These are phyloP conservation scores for Macrocentrus cingulum DNA, from an alignment of 1,140 invertebrate species.

Conservation along the genomic window DNA sequence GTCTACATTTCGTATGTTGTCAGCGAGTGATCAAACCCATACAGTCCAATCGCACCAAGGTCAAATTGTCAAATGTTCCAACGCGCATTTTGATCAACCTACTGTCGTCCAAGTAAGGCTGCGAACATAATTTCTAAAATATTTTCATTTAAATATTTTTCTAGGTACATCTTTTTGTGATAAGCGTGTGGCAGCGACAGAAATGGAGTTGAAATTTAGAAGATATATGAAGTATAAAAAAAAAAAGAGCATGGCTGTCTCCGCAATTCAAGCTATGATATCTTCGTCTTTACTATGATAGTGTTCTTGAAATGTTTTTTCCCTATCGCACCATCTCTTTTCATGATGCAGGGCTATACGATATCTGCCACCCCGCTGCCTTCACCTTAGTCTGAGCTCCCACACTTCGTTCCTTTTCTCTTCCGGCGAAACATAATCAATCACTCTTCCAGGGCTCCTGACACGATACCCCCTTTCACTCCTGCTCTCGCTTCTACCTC, in stretches of 20 bases:
- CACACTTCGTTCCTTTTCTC: slow-evolving; percentile 39
- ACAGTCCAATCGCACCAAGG: too few species aligned
- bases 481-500: slow-evolving; percentile 50
- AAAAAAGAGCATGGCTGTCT: slow-evolving; percentile 36
- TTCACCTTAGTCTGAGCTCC: slow-evolving; percentile 26
- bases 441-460: slow-evolving; percentile 54
- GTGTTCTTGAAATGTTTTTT: slow-evolving; percentile 33
- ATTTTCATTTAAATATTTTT: too few species aligned
- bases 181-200: neutral
- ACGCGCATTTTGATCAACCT: too few species aligned
- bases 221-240: slow-evolving; percentile 5
- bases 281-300: slow-evolving; percentile 50
- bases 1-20: too few species aligned
- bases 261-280: slow-evolving; percentile 46
- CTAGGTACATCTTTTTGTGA: too few species aligned
- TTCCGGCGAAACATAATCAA: slow-evolving; percentile 59
- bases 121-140: too few species aligned
- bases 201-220: neutral
- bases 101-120: too few species aligned
- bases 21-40: too few species aligned
- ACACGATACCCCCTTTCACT: slow-evolving; percentile 55
- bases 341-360: slow-evolving; percentile 31
- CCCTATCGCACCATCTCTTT: slow-evolving; percentile 29
- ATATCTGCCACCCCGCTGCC: slow-evolving; percentile 25
- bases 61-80: too few species aligned